Evolutionary conservation across 2,888 invertebrate genomes (phyloP).

Genomic region (Crepidodera aurea): DNA sequence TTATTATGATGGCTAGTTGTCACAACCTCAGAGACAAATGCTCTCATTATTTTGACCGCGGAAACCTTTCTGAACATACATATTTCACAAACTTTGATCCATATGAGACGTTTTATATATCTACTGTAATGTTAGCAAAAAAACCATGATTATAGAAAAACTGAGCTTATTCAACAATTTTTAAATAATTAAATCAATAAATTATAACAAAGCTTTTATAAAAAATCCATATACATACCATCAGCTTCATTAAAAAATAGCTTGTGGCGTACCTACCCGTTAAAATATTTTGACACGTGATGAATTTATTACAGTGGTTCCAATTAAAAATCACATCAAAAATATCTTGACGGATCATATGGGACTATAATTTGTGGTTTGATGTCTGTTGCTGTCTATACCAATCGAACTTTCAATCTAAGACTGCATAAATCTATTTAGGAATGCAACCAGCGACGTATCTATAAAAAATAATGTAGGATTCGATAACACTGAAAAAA

Average conservation of each 20-base stretch:
- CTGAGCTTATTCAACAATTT: too few species aligned
- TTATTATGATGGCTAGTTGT: too few species aligned
- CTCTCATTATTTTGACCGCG: too few species aligned
- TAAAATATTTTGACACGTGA: constrained; percentile 36
- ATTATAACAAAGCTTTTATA: background rate
- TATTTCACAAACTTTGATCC: too few species aligned
- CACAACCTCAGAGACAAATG: too few species aligned
- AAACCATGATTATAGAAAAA: too few species aligned
- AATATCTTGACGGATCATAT: constrained; percentile 30
- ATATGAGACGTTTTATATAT: too few species aligned
- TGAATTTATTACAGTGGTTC: constrained; percentile 41
- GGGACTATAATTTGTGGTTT: constrained; percentile 47
- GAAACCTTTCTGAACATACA: too few species aligned
- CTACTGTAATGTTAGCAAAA: too few species aligned
- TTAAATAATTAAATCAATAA: background rate
- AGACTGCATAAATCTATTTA: constrained; percentile 47
- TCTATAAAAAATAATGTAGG: too few species aligned
- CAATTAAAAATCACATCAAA: constrained; percentile 43
- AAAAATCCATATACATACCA: background rate
- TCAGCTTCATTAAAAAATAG: background rate
- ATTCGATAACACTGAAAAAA: too few species aligned
- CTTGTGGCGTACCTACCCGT: background rate
- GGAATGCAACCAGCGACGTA: constrained; percentile 30
- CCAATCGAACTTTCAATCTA: constrained; percentile 51
- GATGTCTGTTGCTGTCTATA: constrained; percentile 45